A percentile compares a stretch with the other conserved stretches of the same genome.
phyloP scores from a whole-genome alignment of 1,140 invertebrate genomes.

The Diorhabda carinulata region DNA sequence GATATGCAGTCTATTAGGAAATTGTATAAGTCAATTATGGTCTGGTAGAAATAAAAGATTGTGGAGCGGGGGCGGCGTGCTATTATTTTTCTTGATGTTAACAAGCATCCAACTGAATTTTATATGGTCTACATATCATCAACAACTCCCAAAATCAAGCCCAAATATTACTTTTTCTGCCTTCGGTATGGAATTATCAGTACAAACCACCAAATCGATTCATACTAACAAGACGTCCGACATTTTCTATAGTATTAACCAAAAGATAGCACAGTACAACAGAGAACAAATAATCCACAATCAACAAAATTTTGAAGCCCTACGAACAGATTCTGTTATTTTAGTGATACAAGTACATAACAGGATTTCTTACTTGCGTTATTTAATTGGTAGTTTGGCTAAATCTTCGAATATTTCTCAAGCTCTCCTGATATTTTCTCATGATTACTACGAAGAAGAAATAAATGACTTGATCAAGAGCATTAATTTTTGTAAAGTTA shows the following conservation, averaged over 20 bases:
- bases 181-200: too few species aligned
- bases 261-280: slow-evolving; percentile 63
- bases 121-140: too few species aligned
- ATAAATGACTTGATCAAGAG: slow-evolving; percentile 86
- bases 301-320: slow-evolving; percentile 71
- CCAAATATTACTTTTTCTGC: too few species aligned
- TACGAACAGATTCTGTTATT: slow-evolving; percentile 69
- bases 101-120: too few species aligned
- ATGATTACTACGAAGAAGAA: slow-evolving; percentile 88
- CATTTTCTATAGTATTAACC: slow-evolving; percentile 64
- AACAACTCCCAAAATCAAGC: too few species aligned
- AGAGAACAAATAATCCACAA: slow-evolving; percentile 66
- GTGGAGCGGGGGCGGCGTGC: too few species aligned
- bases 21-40: too few species aligned
- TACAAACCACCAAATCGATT: too few species aligned
- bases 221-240: slow-evolving; percentile 32
- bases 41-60: too few species aligned
- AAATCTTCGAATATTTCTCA: slow-evolving; percentile 86
- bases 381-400: slow-evolving; percentile 86
- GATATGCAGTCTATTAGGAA: too few species aligned
- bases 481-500: slow-evolving; percentile 83
- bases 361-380: slow-evolving; percentile 86
- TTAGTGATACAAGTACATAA: slow-evolving; percentile 86
- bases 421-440: slow-evolving; percentile 89
- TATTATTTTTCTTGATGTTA: too few species aligned